These are phyloP conservation scores for Gonocerus acuteangulatus DNA, from an alignment of 2,888 invertebrate species.

Conservation along the genomic window DNA sequence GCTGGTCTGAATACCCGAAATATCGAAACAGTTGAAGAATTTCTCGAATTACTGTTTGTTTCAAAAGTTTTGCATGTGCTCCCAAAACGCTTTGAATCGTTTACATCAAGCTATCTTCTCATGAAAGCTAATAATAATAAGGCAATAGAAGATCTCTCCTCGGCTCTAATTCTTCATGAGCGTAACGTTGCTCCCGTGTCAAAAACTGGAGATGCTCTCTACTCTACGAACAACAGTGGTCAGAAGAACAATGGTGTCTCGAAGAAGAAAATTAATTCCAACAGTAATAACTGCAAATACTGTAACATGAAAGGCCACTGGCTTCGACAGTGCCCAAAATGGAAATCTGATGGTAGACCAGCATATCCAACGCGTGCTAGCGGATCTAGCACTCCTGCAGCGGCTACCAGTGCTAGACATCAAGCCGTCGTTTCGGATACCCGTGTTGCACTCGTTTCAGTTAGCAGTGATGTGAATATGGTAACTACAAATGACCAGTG, in stretches of 20 bases:
- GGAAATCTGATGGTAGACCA: conserved; percentile 29
- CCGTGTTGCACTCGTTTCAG: background rate
- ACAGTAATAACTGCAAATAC: conserved; percentile 21
- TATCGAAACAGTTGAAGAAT: background rate
- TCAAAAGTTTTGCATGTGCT: conserved; percentile 29
- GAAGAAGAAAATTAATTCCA: no score
- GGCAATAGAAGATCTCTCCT: conserved; percentile 18
- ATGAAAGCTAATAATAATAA: conserved; percentile 29
- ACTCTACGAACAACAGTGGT: no score
- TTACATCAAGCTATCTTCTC: conserved; percentile 29
- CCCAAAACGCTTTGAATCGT: conserved; percentile 23
- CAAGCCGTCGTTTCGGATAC: background rate
- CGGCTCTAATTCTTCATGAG: conserved; percentile 26
- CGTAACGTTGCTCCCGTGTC: conserved; percentile 20
- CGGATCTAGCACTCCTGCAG: conserved; percentile 1
- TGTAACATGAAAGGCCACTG: conserved; percentile 24
- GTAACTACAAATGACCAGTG: conserved; percentile 33
- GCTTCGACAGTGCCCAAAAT: conserved; percentile 14
- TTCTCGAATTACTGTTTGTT: conserved; percentile 16
- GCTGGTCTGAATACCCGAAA: conserved; percentile 20
- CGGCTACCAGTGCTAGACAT: background rate
- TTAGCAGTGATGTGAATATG: conserved; percentile 32
- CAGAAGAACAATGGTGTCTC: no score
- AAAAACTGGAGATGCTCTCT: background rate
- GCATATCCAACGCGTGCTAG: conserved; percentile 26